Evolutionary conservation across 2,888 invertebrate species (phyloP), one percentile per base, ranked within the genome.

Genomic region (Trisateles emortualis): DNA sequence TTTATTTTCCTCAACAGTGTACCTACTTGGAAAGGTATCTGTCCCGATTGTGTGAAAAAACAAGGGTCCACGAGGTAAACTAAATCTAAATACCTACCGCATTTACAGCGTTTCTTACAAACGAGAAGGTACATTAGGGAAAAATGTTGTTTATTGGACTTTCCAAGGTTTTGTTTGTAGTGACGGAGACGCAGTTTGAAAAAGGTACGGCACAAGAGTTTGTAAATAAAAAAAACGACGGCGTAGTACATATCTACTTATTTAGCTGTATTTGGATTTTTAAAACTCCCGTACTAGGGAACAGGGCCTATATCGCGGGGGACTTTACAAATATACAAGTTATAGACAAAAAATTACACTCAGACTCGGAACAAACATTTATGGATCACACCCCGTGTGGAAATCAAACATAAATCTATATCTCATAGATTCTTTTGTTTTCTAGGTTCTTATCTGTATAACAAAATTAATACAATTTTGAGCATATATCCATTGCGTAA

Each of bases 11-110:
- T 19, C 17, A 33, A 43, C 51, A 43, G 45, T 56, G 47, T 47
- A 56, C 63, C n/a, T 72, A 63, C 53, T 16, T 9, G 36, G 57
- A 68, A 75, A 61, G 39, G 52, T 54, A 52, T 54, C 53, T 66
- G 61, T 68, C 59, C 49, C 72, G 71, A 65, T 71, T 73, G 66
- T 62, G 55, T 17, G 17, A 2, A 13, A 55, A 65, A 68, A 71
- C 68, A 66, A 68, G 72, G 75, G 71, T 72, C 49, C 32, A 43
- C 17, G 22, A 50, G 9, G 13, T 33, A 41, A 53, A 50, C 43
- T 47, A 60, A 70, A 72, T 70, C 64, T 64, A 68, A 70, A 73
- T 73, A 65, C 53, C 61, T 67, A 64, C 49, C 60, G 17, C 47
- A 52, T 48, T 48, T 44, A 64, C 55, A 39, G 51, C 48, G 52